Percentiles rank a stretch among this genome's conserved stretches.
Evolutionary conservation across 2,888 invertebrate genomes (phyloP).

Genomic region (Shargacucullia verbasci): DNA sequence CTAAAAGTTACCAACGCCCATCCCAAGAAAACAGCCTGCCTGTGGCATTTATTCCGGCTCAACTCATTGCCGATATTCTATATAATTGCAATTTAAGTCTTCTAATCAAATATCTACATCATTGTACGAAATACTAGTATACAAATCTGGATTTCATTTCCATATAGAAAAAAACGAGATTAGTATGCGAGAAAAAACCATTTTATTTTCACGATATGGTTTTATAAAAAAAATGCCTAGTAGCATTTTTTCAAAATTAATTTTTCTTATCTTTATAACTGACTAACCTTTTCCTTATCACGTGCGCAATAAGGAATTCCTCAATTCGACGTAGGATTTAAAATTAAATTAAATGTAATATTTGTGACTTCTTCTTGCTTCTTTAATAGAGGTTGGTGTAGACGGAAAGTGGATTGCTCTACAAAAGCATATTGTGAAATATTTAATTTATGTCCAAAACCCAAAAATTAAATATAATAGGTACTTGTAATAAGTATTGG

Average conservation of each 20-base stretch:
- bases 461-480: too few relatives aligned
- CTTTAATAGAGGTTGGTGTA: too few relatives aligned
- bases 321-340: conserved; percentile 39
- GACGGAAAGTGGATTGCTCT: too few relatives aligned
- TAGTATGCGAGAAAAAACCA: conserved; percentile 43
- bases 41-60: conserved; percentile 64
- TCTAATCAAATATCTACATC: conserved; percentile 5
- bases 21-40: conserved; percentile 64
- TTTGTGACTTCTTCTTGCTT: conserved; percentile 25
- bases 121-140: conserved; percentile 13
- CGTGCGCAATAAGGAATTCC: conserved; percentile 48
- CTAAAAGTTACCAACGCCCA: conserved; percentile 73
- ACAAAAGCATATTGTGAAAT: too few relatives aligned
- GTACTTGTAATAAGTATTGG: too few relatives aligned
- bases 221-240: conserved; percentile 61
- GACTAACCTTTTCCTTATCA: conserved; percentile 58
- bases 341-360: conserved; percentile 46
- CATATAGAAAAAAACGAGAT: conserved; percentile 43
- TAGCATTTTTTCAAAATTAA: conserved; percentile 70
- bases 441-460: too few relatives aligned
- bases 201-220: conserved; percentile 59
- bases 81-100: conserved; percentile 46
- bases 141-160: conserved; percentile 3
- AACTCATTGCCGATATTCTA: conserved; percentile 58
- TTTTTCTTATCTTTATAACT: conserved; percentile 67